A percentile compares a stretch with the other conserved stretches of the same genome.
phyloP scores from a whole-genome alignment of 2,113 vertebrate genomes.

The Neoarius graeffei region DNA sequence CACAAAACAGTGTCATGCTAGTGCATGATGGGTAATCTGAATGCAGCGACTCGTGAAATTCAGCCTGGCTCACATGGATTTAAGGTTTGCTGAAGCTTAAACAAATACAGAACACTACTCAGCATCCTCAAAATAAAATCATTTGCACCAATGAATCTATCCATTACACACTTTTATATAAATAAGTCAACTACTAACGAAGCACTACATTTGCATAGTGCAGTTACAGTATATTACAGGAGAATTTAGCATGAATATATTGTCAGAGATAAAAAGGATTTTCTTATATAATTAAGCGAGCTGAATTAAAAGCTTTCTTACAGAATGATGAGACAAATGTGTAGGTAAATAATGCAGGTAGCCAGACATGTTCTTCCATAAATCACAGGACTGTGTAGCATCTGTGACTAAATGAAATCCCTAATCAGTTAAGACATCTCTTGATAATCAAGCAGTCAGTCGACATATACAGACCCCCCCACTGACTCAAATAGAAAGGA shows the following conservation, averaged over 20 bases:
- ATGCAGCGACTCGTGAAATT: constrained; percentile 53
- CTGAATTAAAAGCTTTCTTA: neutral
- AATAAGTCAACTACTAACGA: neutral
- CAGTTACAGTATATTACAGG: neutral
- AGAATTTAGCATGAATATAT: neutral
- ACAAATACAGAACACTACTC: constrained; percentile 2
- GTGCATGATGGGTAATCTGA: constrained; percentile 51
- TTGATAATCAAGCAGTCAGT: constrained; percentile 52
- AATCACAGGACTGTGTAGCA: constrained; percentile 47
- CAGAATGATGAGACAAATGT: neutral
- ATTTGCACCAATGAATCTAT: neutral
- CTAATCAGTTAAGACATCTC: constrained; percentile 49
- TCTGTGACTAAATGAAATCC: constrained; percentile 39
- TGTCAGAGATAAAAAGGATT: neutral
- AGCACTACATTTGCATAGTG: neutral
- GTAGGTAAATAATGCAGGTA: constrained; percentile 10
- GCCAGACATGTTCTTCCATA: constrained; percentile 31
- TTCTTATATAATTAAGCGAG: neutral
- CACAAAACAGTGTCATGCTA: constrained; percentile 48
- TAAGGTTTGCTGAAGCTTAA: constrained; percentile 16
- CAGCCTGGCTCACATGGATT: constrained; percentile 37
- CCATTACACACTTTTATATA: neutral
- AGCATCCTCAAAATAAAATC: constrained; percentile 12
- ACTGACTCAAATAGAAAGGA: constrained; percentile 36
- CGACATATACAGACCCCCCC: constrained; percentile 44